These are phyloP conservation scores for Agapetus fuscipes DNA, from an alignment of 2,888 invertebrate species.

Conservation along the genomic window DNA sequence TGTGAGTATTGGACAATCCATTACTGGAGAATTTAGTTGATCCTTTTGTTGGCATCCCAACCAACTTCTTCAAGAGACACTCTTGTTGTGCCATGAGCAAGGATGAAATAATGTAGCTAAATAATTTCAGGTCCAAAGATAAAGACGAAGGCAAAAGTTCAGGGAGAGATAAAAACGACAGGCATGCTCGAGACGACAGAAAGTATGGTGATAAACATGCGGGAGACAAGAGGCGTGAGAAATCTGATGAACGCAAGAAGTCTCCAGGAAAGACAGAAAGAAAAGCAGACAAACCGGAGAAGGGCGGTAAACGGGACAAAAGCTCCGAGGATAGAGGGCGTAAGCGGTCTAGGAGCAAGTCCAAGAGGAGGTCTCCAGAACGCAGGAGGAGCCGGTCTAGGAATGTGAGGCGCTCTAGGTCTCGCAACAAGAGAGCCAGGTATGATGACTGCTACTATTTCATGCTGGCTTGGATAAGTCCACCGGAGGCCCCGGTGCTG, in stretches of 20 bases:
- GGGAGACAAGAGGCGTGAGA: conserved; percentile 19
- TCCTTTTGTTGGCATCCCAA: too few relatives aligned
- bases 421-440: too few relatives aligned
- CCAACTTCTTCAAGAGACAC: too few relatives aligned
- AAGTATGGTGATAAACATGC: conserved; percentile 1
- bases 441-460: too few relatives aligned
- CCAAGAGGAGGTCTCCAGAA: conserved; percentile 13
- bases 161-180: conserved; percentile 16
- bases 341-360: conserved; percentile 14
- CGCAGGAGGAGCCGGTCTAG: conserved; percentile 13
- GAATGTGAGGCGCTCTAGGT: neutral
- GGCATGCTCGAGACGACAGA: conserved; percentile 15
- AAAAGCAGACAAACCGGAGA: conserved; percentile 19
- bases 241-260: conserved; percentile 23
- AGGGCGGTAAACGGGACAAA: conserved; percentile 4
- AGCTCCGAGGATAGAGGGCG: conserved; percentile 8
- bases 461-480: too few relatives aligned
- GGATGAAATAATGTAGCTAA: too few relatives aligned
- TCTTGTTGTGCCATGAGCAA: too few relatives aligned
- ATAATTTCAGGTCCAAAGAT: neutral
- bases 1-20: too few relatives aligned
- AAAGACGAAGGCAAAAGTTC: conserved; percentile 1
- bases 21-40: too few relatives aligned
- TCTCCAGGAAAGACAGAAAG: conserved; percentile 21
- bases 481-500: too few relatives aligned